These are phyloP conservation scores for Anthrax anthrax DNA, from an alignment of 2,888 invertebrate species.

Conservation along the genomic window DNA sequence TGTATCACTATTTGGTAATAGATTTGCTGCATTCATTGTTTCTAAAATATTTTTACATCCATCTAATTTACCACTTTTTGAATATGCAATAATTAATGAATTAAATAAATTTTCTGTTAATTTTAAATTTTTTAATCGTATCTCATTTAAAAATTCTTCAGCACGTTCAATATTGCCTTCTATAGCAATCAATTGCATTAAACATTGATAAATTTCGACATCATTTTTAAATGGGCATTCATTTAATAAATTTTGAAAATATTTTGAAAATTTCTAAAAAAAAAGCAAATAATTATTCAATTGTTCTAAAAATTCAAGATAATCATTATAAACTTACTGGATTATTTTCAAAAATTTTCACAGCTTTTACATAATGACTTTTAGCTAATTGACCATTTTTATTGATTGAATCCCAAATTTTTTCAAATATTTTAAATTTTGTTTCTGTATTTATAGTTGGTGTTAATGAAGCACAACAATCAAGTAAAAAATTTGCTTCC, in stretches of 20 bases:
- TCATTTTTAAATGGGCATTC: not conserved
- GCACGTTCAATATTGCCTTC: slow-evolving; percentile 43
- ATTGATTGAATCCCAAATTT: not conserved
- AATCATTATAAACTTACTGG: no score
- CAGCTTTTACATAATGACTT: not conserved
- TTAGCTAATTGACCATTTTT: not conserved
- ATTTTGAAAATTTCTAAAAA: not conserved
- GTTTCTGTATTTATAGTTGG: not conserved
- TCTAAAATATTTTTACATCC: slow-evolving; percentile 38
- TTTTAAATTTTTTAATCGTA: slow-evolving; percentile 40
- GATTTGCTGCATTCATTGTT: slow-evolving; percentile 43
- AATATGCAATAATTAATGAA: slow-evolving; percentile 44
- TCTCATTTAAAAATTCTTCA: slow-evolving; percentile 41
- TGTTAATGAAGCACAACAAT: not conserved
- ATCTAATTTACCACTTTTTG: slow-evolving; percentile 26
- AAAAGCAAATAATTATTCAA: no score
- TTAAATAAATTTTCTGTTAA: slow-evolving; percentile 45
- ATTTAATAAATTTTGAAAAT: not conserved
- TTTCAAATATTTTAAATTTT: not conserved
- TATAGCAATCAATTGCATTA: not conserved
- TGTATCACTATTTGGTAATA: slow-evolving; percentile 37
- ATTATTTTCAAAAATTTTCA: not conserved
- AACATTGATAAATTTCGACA: not conserved
- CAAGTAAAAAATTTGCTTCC: not conserved
- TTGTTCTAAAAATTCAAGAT: no score